A percentile compares a stretch with the other conserved stretches of the same genome.
Evolutionary conservation across 2,797 vertebrate species (phyloP).

Genomic region (Enteromius trimaculatus): DNA sequence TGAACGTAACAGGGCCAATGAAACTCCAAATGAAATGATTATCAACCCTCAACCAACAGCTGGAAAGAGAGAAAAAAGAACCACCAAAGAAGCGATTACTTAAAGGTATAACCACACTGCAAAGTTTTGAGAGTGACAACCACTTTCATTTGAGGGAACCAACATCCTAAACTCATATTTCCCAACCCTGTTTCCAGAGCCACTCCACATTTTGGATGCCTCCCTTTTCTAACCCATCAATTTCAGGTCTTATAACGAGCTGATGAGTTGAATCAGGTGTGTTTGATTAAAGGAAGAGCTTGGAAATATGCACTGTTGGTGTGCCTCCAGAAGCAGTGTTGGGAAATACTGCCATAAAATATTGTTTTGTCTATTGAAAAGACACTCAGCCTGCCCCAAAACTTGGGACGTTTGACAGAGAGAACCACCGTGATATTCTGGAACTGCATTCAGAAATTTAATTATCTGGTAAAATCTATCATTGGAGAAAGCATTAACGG

Average conservation of each 20-base stretch:
- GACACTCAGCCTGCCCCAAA: neutral
- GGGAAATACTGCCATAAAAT: neutral
- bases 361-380: neutral
- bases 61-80: conserved; percentile 40
- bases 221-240: neutral
- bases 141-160: neutral
- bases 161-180: neutral
- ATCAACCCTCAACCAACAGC: conserved; percentile 91
- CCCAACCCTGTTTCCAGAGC: neutral
- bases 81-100: neutral
- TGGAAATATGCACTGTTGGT: neutral
- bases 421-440: neutral
- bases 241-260: neutral
- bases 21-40: conserved; percentile 99
- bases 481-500: neutral
- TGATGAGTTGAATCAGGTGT: conserved; percentile 14
- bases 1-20: conserved; percentile 92
- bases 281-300: neutral
- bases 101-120: neutral
- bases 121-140: neutral
- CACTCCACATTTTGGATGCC: neutral
- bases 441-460: neutral
- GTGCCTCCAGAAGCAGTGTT: conserved; percentile 1
- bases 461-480: neutral
- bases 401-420: neutral